Evolutionary conservation across 2,888 invertebrate species (phyloP).

Genomic region (Apamea monoglypha): DNA sequence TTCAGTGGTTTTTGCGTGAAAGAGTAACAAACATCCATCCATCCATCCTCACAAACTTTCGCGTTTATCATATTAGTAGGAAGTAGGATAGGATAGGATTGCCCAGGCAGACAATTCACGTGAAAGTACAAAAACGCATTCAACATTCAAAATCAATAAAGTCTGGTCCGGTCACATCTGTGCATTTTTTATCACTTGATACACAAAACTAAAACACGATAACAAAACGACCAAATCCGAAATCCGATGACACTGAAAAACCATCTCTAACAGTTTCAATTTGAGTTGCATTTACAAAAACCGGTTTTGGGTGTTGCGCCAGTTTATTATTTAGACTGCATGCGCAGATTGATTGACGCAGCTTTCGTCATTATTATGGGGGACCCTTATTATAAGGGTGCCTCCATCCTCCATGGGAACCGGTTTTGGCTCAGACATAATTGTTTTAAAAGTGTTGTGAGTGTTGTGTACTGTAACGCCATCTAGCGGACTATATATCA

Average conservation of each 20-base stretch:
- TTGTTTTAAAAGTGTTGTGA: constrained; percentile 47
- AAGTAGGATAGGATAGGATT: too few species aligned
- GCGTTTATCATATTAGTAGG: too few species aligned
- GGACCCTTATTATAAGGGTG: constrained; percentile 48
- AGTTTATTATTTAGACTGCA: constrained; percentile 10
- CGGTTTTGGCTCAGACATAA: constrained; percentile 35
- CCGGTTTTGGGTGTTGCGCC: constrained; percentile 14
- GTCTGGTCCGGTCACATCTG: constrained; percentile 34
- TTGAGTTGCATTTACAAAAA: constrained; percentile 22
- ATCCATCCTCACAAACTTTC: too few species aligned
- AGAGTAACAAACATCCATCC: too few species aligned
- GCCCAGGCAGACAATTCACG: background rate
- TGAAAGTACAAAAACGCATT: constrained; percentile 14
- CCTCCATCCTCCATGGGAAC: constrained; percentile 42
- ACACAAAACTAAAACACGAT: constrained; percentile 3
- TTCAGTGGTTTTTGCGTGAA: too few species aligned
- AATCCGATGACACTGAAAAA: constrained; percentile 11
- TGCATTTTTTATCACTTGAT: constrained; percentile 45
- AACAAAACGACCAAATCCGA: constrained; percentile 4
- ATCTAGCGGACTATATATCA: constrained; percentile 22
- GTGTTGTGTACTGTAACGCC: constrained; percentile 21
- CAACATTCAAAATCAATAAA: constrained; percentile 49
- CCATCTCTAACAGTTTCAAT: background rate
- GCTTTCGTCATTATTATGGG: constrained; percentile 42
- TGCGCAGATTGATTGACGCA: constrained; percentile 50